Evolutionary conservation across 2,888 invertebrate genomes (phyloP), one percentile per base, ranked within the genome.

Genomic region (Dolichopus griseipennis): DNA sequence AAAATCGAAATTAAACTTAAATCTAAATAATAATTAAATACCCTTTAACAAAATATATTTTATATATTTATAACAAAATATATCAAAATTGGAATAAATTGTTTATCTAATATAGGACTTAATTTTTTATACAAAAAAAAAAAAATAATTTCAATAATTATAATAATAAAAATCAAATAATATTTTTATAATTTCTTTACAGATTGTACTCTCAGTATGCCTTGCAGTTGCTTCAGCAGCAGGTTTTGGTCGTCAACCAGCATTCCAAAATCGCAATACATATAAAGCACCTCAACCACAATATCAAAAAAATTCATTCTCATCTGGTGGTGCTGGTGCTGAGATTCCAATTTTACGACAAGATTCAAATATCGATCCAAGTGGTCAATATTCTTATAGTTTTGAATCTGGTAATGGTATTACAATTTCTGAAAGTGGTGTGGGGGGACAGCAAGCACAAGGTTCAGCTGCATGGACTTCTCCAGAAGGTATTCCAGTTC

Each of bases 401-500:
- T 66, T 76, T 61, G 75, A 74, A 33, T 75, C 76, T 62, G 73
- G 65, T 71, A 78, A 79, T 69, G 73, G 75, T 65, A 75, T 76
- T 21, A 64, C 43, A 0, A 72, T 74, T 27, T 52, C 69, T 0
- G 72, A 75, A 20, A 66, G 67, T n/a, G 77, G 78, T 22, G 76
- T 80, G 72, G 75, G 68, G 18, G 73, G 78, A 12, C 77, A 76
- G 68, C 75, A 75, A 65, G 73, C 75, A 20, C 73, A 77, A 20
- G 80, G 80, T 20, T 70, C 67, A n/a, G 78, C 70, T 63, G 68
- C 68, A 65, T 79, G 75, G 74, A 63, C 75, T 12, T 74, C 77
- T 0, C 79, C 78, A 68, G 76, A 79, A 68, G 78, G 80, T 12
- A 72, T 72, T 34, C 74, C 74, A 15, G 66, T 79, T 21, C 69